Base-by-base conservation (phyloP, 1,140 invertebrate genomes). In the Lasaia peninsularis region DNA sequence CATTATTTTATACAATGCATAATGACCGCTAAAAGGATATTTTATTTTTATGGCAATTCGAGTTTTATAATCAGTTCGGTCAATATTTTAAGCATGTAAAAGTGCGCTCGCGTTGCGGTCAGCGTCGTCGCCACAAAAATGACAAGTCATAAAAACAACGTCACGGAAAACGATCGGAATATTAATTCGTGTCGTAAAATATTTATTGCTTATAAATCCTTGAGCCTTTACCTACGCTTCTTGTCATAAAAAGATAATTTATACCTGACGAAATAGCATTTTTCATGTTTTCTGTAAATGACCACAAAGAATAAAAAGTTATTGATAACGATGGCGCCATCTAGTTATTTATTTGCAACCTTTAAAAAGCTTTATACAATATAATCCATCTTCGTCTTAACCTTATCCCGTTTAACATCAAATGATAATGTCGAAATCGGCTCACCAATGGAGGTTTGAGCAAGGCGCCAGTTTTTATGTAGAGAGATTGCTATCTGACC, bases 141-240 rank as follows among this genome's bases (percentile, higher is more conserved):
- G 80, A 86, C 80, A 88, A 87, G 58, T 88, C 82, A 87, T 88
- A 87, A 87, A 87, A 87, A 83, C 74, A 78, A 86, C 80, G 86
- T 88, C 82, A 88, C 86, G 69, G 76, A 88, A 83, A 86, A 86
- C 86, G 86, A 81, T 85, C 82, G 68, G 86, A 86, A 88, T 88
- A 88, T 88, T 86, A 88, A 88, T 88, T 88, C 79, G 77, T 78
- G 80, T 86, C 86, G 86, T 88, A 86, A 88, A 88, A 88, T 85
- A 88, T 88, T 88, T 88, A 88, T 88, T 85, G 56, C 83, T 76
- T 88, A 88, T 88, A 88, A 88, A 88, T 88, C 86, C 86, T 88
- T 88, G 82, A 86, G 82, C 79, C 79, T 85, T 86, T 88, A 85
- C 86, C 80, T 86, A 88, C 83, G 86, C 80, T 81, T 79, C 78